These are phyloP conservation scores for Eufriesea mexicana DNA, from an alignment of 1,140 invertebrate species.

Conservation along the genomic window DNA sequence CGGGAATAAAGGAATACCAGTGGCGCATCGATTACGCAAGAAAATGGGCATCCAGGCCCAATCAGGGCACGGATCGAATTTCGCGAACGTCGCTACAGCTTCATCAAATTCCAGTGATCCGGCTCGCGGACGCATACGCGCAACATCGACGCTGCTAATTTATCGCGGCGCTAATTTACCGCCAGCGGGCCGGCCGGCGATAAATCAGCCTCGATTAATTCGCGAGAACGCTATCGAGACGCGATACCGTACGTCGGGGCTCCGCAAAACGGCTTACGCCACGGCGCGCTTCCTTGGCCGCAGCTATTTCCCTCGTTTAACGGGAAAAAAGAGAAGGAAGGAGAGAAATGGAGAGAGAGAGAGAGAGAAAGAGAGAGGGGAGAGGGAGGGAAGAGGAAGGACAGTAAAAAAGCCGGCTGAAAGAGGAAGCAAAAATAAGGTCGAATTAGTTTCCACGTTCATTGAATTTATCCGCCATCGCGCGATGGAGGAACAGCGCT, in stretches of 20 bases:
- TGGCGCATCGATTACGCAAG: conserved; percentile 15
- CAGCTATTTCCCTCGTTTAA: not conserved
- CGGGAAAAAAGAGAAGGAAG: not conserved
- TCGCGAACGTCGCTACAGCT: conserved; percentile 9
- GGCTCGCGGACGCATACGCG: not conserved
- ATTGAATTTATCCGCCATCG: conserved; percentile 8
- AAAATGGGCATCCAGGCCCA: not conserved
- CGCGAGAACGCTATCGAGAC: not conserved
- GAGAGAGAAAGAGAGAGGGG: no score
- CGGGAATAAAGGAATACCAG: not conserved
- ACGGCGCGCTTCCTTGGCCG: not conserved
- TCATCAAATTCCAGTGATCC: conserved; percentile 5
- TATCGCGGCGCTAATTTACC: conserved; percentile 40
- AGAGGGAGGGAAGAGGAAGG: no score
- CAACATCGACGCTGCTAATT: conserved; percentile 24
- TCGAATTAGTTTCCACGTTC: conserved; percentile 22
- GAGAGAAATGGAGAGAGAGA: no score
- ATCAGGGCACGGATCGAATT: conserved; percentile 3
- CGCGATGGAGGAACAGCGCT: not conserved
- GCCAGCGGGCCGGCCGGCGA: not conserved
- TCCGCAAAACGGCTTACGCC: not conserved
- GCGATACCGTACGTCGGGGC: not conserved
- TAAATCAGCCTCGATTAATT: conserved; percentile 40
- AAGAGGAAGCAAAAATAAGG: not conserved
- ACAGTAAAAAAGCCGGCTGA: no score